These are phyloP conservation scores for Spisula solida DNA, from an alignment of 2,888 invertebrate species.

Conservation along the genomic window DNA sequence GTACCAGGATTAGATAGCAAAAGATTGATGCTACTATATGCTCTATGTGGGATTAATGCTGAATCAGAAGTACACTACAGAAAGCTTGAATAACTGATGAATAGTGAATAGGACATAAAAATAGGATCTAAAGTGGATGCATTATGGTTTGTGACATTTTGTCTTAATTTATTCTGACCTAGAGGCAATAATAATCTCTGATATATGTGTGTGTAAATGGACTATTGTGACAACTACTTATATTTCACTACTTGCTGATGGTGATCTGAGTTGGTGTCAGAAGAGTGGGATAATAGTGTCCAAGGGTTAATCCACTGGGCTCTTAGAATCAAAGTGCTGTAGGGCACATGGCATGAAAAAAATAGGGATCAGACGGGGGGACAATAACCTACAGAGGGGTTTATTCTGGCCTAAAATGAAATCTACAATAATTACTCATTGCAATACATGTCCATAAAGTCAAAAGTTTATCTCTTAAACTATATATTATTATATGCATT, in stretches of 20 bases:
- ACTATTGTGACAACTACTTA: too few species aligned
- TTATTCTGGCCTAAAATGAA: too few species aligned
- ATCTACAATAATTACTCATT: background rate
- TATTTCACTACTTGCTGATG: too few species aligned
- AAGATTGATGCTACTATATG: background rate
- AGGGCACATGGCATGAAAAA: too few species aligned
- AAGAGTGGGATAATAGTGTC: too few species aligned
- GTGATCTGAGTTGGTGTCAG: too few species aligned
- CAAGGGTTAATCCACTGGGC: too few species aligned
- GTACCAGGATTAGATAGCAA: background rate
- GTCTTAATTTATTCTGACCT: background rate
- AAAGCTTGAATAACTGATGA: background rate
- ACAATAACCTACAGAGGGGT: too few species aligned
- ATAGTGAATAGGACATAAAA: background rate
- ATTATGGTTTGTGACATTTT: background rate
- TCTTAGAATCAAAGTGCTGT: too few species aligned
- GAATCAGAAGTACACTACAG: background rate
- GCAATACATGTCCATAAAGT: background rate
- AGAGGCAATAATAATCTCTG: too few species aligned
- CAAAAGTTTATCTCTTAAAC: background rate
- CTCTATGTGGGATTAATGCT: background rate
- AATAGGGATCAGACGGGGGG: too few species aligned
- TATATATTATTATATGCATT: conserved; percentile 2
- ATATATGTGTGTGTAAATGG: too few species aligned
- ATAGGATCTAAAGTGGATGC: background rate